A percentile compares a stretch with the other conserved stretches of the same genome.
These are phyloP conservation scores for Pelodiscus sinensis DNA, from an alignment of 2,113 vertebrate genomes.

Conservation along the genomic window DNA sequence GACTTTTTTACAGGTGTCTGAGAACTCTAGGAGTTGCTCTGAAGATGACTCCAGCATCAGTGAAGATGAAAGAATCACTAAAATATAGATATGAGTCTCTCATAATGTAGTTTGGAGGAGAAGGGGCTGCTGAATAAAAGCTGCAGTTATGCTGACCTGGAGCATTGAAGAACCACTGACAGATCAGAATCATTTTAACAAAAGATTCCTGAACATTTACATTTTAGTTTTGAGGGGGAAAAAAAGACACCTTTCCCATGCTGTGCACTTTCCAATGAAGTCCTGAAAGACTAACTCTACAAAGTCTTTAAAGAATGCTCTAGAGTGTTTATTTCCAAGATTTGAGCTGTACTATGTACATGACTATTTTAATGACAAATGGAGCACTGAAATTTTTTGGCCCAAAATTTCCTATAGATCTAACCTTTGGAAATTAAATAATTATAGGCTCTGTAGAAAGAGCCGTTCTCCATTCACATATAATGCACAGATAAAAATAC, in stretches of 20 bases:
- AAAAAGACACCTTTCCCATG: background rate
- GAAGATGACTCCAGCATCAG: background rate
- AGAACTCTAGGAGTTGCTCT: background rate
- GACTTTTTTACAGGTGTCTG: background rate
- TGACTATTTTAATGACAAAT: constrained; percentile 9
- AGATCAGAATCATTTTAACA: background rate
- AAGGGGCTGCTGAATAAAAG: background rate
- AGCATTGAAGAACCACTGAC: background rate
- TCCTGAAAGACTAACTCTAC: background rate
- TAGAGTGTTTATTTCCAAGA: background rate
- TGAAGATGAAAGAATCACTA: background rate
- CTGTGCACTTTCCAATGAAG: background rate
- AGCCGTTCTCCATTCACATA: background rate
- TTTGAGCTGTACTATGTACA: background rate
- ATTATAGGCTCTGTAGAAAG: background rate
- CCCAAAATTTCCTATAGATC: background rate
- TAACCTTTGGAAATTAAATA: background rate
- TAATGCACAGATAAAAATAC: background rate
- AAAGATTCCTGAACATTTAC: background rate
- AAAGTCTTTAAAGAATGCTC: background rate
- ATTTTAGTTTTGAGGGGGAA: background rate
- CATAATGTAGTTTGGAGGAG: background rate
- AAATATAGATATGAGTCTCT: fast-evolving
- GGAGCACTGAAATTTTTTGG: background rate
- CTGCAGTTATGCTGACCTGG: background rate